phyloP scores from a whole-genome alignment of 2,888 invertebrate genomes.

The Alloplasta piceator region DNA sequence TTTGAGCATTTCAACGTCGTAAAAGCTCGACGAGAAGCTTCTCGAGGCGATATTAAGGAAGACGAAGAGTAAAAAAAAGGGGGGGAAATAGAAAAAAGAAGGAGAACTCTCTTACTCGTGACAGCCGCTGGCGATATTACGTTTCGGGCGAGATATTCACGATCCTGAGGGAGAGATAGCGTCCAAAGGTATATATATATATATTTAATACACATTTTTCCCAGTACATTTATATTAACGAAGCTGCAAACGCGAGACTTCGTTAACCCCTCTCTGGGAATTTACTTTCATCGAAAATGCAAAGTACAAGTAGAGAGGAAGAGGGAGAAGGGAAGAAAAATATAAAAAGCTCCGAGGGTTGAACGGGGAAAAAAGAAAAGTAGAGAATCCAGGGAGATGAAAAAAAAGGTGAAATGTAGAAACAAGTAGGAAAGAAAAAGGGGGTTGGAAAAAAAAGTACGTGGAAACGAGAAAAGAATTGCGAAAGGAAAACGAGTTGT shows the following conservation, averaged over 20 bases:
- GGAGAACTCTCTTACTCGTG: conserved; percentile 1
- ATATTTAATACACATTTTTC: not conserved
- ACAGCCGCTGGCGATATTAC: conserved; percentile 45
- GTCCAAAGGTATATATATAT: not conserved
- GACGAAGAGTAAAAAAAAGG: conserved; percentile 13
- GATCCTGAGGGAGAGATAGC: conserved; percentile 36
- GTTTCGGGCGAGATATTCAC: conserved; percentile 46
- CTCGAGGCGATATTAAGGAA: conserved; percentile 1
- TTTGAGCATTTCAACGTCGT: conserved; percentile 27
- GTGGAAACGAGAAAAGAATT: conserved; percentile 45
- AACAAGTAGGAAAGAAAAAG: not conserved
- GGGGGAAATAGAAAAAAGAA: conserved; percentile 11
- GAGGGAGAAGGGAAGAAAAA: not conserved
- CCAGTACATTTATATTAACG: conserved; percentile 33
- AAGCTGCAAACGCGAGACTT: conserved; percentile 46
- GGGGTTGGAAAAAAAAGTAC: conserved; percentile 11
- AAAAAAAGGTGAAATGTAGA: conserved; percentile 13
- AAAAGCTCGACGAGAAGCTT: conserved; percentile 34
- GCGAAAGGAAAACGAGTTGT: conserved; percentile 55
- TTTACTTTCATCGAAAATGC: conserved; percentile 49
- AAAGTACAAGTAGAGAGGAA: conserved; percentile 1
- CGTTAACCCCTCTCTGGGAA: conserved; percentile 45
- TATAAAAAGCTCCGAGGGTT: conserved; percentile 10
- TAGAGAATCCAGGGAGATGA: conserved; percentile 12
- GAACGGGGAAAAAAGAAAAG: conserved; percentile 19